These are phyloP conservation scores for Drosophila kambysellisi DNA, from an alignment of 2,888 invertebrate species.

Conservation along the genomic window DNA sequence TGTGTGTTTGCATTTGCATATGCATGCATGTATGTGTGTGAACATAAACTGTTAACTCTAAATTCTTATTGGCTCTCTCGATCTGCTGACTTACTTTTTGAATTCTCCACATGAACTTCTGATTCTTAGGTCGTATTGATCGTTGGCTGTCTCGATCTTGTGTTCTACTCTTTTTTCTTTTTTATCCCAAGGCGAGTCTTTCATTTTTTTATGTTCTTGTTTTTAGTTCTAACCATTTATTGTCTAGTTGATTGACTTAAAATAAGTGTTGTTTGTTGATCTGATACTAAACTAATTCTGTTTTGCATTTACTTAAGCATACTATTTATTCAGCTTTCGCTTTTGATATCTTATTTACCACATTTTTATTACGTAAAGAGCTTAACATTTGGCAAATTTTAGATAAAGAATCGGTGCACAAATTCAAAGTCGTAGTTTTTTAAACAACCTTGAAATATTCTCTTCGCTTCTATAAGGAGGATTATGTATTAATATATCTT, in stretches of 20 bases:
- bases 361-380: not conserved
- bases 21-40: not conserved
- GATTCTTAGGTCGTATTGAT: not conserved
- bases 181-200: too few relatives aligned
- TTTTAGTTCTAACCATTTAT: not conserved
- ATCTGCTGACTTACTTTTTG: not conserved
- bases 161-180: not conserved
- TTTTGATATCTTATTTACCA: not conserved
- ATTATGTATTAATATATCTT: too few relatives aligned
- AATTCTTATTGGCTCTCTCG: not conserved
- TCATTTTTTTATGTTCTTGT: not conserved
- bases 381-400: not conserved
- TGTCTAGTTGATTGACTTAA: not conserved
- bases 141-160: not conserved
- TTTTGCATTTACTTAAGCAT: not conserved
- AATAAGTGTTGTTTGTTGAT: not conserved
- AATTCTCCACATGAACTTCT: not conserved
- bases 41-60: not conserved
- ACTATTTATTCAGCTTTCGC: constrained; percentile 9
- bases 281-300: not conserved
- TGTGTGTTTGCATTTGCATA: not conserved
- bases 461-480: too few relatives aligned
- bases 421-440: not conserved
- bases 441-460: not conserved
- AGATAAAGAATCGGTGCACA: not conserved